Base-by-base conservation (phyloP, 1,140 invertebrate species). In the Rhynchophorus ferrugineus region DNA sequence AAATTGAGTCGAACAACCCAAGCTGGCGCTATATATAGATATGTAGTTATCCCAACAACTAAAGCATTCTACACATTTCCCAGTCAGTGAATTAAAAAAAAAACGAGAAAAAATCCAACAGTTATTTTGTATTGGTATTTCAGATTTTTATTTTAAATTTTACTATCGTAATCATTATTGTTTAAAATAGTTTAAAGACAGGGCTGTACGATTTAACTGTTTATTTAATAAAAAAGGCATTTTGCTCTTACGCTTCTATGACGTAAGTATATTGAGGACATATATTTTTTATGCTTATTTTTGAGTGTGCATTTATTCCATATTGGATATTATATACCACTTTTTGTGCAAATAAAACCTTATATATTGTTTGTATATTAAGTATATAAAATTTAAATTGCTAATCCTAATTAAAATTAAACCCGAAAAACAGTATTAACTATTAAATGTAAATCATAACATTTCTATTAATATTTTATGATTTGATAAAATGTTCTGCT, bases 21-120 rank as follows among this genome's bases (percentile, higher is more conserved):
- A 20, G 21, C 19, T 52, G 42, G 39, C 18, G 38, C 49, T 43
- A 43, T 50, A 43, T 42, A 37, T 45, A 52, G 29, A 44, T 35
- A 19, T 13, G 18, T 20, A 37, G 24, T 33, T 19, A 17, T 35
- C 21, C 33, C 36, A 44, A 45, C 33, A 45, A 21, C 19, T 3
- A 3, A 39, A 18, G 20, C n/a, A n/a, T 24, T 38, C 29, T 20
- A 41, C 19, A 39, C 46, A 33, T 33, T 20, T 8, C 44, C 17
- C 5, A 11, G 24, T 41, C 5, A 39, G 13, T 37, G 14, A 11
- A 24, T 21, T 44, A 20, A 6, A 9, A 16, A 44, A 33, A 44
- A 14, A 14, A 21, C n/a, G 19, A 44, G 19, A 34, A 18, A 11
- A 34, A 34, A 33, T 34, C 16, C 29, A 24, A 34, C 43, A 34